Conservation (phyloP, 2,888 invertebrate species). For the Perizoma affinitatum region DNA sequence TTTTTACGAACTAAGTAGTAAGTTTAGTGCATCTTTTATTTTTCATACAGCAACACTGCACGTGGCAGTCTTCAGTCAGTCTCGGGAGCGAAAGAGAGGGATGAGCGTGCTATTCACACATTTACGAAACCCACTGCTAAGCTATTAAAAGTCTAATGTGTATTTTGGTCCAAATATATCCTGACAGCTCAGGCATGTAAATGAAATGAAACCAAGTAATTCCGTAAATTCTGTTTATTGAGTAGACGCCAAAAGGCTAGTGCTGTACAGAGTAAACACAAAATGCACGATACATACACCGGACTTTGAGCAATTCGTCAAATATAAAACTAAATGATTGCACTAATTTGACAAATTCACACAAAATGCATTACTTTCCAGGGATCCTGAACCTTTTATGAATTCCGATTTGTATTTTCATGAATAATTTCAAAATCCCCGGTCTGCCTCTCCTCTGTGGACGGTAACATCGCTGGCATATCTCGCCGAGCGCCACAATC, state of each 20-base stretch:
- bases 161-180: no score
- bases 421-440: neutral
- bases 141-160: no score
- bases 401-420: neutral
- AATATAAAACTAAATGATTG: conserved; percentile 17
- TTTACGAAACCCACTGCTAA: no score
- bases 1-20: no score
- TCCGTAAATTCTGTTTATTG: conserved; percentile 52
- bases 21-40: no score
- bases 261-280: conserved; percentile 40
- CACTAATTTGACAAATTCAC: conserved; percentile 20
- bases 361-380: conserved; percentile 9
- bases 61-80: no score
- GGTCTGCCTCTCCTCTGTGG: conserved; percentile 9
- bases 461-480: conserved; percentile 28
- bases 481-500: conserved; percentile 25
- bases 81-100: no score
- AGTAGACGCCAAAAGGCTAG: conserved; percentile 59
- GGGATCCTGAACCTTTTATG: neutral
- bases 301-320: conserved; percentile 11
- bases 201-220: conserved; percentile 9
- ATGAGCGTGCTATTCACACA: no score
- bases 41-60: no score
- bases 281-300: conserved; percentile 14
- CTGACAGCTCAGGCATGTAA: no score